Evolutionary conservation across 2,797 vertebrate genomes (phyloP).

Genomic region (Acanthiza pusilla): DNA sequence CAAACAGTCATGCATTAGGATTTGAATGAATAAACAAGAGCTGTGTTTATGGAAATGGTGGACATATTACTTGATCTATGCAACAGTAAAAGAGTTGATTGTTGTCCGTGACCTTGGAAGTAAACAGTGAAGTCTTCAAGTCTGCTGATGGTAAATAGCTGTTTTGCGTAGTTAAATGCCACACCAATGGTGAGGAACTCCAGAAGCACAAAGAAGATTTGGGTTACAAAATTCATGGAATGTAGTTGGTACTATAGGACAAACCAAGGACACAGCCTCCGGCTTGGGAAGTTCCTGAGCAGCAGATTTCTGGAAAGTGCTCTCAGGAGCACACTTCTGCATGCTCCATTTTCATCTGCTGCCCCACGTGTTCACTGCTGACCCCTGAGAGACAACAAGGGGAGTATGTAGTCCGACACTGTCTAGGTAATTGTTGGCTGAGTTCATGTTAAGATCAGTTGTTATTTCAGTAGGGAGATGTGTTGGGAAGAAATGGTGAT

Average conservation of each 20-base stretch:
- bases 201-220: background rate
- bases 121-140: background rate
- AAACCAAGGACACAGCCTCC: background rate
- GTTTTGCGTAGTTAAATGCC: background rate
- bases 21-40: background rate
- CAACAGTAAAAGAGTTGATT: background rate
- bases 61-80: background rate
- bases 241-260: background rate
- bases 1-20: background rate
- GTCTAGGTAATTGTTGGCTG: background rate
- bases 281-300: background rate
- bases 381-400: background rate
- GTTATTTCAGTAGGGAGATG: background rate
- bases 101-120: background rate
- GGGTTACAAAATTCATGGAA: background rate
- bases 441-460: background rate
- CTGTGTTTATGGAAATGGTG: background rate
- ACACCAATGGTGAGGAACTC: background rate
- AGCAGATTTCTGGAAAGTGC: background rate
- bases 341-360: background rate
- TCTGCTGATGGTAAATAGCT: background rate
- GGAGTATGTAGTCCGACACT: background rate
- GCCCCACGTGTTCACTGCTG: accelerated
- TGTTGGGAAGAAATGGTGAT: background rate
- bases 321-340: background rate